Evolutionary conservation across 2,113 vertebrate genomes (phyloP).

Genomic region (Tachysurus vachellii): DNA sequence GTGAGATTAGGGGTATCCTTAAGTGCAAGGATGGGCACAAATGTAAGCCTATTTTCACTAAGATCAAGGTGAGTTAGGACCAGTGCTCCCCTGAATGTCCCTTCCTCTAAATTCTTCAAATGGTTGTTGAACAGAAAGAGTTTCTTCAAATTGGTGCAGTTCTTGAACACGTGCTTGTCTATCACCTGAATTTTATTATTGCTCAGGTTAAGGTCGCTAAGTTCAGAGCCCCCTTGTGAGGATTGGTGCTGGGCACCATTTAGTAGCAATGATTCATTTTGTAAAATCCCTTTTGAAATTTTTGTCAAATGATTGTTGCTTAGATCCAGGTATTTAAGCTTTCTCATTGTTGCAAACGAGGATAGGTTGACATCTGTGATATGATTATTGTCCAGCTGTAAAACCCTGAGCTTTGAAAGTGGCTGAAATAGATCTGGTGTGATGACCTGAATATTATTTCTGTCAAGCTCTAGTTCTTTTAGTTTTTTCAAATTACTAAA

Average conservation of each 20-base stretch:
- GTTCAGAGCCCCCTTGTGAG: slow-evolving; percentile 49
- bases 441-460: slow-evolving; percentile 59
- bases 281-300: slow-evolving; percentile 56
- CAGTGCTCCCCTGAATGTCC: slow-evolving; percentile 45
- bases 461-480: slow-evolving; percentile 60
- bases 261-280: background rate
- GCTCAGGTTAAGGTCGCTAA: slow-evolving; percentile 57
- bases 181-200: slow-evolving; percentile 57
- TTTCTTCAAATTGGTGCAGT: slow-evolving; percentile 49
- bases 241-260: background rate
- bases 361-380: slow-evolving; percentile 51
- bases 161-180: slow-evolving; percentile 53
- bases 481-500: slow-evolving; percentile 59
- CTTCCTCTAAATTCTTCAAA: slow-evolving; percentile 44
- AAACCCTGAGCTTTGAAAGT: slow-evolving; percentile 45
- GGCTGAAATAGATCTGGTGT: slow-evolving; percentile 53
- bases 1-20: slow-evolving; percentile 51
- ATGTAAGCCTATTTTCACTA: slow-evolving; percentile 51
- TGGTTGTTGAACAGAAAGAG: slow-evolving; percentile 62
- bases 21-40: slow-evolving; percentile 44
- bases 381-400: slow-evolving; percentile 62
- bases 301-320: slow-evolving; percentile 54
- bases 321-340: slow-evolving; percentile 60
- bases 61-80: slow-evolving; percentile 56
- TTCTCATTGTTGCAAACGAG: slow-evolving; percentile 55